Evolutionary conservation across 2,113 vertebrate genomes (phyloP).

Genomic region (Lophochroa leadbeateri): DNA sequence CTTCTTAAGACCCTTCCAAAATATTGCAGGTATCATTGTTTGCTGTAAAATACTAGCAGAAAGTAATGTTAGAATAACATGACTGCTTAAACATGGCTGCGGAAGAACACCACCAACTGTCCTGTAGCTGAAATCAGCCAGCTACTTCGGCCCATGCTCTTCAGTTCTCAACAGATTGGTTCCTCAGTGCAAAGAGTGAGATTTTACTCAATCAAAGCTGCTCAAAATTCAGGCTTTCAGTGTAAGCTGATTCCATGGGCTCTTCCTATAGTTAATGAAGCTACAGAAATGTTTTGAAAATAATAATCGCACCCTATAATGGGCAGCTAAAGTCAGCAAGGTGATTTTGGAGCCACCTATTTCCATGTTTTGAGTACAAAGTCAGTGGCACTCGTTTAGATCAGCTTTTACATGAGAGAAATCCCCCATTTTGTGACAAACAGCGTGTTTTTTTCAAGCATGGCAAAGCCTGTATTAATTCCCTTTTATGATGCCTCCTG

Average conservation of each 20-base stretch:
- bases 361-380: background rate
- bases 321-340: background rate
- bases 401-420: background rate
- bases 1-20: background rate
- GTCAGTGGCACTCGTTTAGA: background rate
- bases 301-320: background rate
- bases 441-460: background rate
- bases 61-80: background rate
- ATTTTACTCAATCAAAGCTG: background rate
- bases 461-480: background rate
- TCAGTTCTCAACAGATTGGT: background rate
- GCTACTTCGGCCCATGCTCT: background rate
- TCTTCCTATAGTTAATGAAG: background rate
- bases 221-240: background rate
- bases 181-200: background rate
- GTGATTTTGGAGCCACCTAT: background rate
- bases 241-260: background rate
- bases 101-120: background rate
- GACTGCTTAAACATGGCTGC: background rate
- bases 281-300: background rate
- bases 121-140: background rate
- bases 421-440: background rate
- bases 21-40: background rate
- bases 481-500: background rate
- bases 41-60: background rate